A percentile compares a stretch with the other conserved stretches of the same genome.
Conservation (phyloP, 2,888 invertebrate genomes). For the Tipula lateralis region DNA sequence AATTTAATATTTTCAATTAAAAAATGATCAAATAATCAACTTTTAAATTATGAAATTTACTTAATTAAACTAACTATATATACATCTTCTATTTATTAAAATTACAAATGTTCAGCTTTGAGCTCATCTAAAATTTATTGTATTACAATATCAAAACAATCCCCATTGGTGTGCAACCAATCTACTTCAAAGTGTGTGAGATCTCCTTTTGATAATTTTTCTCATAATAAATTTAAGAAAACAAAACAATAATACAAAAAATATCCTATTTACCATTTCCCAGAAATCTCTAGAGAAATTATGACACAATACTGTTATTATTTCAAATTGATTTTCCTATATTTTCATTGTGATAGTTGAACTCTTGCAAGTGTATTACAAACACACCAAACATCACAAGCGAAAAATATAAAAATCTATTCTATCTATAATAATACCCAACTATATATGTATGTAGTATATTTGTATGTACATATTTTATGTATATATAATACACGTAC, state of each 20-base stretch:
- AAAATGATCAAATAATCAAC: too few relatives aligned
- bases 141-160: not conserved
- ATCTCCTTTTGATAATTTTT: not conserved
- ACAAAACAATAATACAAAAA: not conserved
- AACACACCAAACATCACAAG: not conserved
- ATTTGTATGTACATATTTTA: not conserved
- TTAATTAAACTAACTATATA: not conserved
- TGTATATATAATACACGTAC: not conserved
- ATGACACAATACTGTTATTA: not conserved
- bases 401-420: not conserved
- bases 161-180: not conserved
- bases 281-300: not conserved
- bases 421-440: not conserved
- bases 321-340: not conserved
- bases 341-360: not conserved
- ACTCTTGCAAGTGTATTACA: not conserved
- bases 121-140: not conserved
- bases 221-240: not conserved
- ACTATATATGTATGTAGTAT: not conserved
- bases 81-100: not conserved
- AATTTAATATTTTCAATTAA: too few relatives aligned
- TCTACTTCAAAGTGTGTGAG: not conserved
- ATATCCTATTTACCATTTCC: not conserved
- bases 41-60: not conserved
- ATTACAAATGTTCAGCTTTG: not conserved